Conservation (phyloP, 1,140 invertebrate genomes). For the Neotoxoptera formosana region DNA sequence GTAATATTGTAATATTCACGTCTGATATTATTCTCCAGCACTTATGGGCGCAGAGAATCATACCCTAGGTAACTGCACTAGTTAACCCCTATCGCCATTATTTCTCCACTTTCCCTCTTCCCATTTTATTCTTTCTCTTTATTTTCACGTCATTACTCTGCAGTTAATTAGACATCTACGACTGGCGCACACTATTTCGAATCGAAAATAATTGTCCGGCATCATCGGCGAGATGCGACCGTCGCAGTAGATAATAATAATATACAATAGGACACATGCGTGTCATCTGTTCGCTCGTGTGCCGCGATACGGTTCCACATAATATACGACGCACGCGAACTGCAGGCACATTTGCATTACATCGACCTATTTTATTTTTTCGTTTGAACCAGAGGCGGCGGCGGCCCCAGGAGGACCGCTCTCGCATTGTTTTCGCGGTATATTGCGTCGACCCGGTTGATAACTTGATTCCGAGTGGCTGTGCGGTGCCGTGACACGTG, state of each 20-base stretch:
- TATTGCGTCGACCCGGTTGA: not conserved
- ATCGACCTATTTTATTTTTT: constrained; percentile 11
- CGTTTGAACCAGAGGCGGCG: not conserved
- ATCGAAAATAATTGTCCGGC: not conserved
- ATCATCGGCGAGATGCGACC: no score
- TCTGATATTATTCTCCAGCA: no score
- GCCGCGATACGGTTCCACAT: not conserved
- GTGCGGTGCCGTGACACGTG: not conserved
- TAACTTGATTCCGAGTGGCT: not conserved
- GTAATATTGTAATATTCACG: no score
- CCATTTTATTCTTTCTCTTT: no score
- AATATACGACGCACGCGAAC: not conserved
- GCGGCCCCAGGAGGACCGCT: not conserved
- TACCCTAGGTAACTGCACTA: no score
- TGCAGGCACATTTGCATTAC: not conserved
- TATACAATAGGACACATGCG: no score
- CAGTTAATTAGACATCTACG: not conserved
- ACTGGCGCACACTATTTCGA: not conserved
- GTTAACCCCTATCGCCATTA: no score
- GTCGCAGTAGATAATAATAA: no score
- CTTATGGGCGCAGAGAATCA: no score
- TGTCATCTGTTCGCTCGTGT: no score
- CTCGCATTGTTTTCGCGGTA: not conserved
- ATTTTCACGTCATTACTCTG: no score
- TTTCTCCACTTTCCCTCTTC: no score